phyloP scores from a whole-genome alignment of 2,113 vertebrate genomes.

The Gallinago paraguaiae region DNA sequence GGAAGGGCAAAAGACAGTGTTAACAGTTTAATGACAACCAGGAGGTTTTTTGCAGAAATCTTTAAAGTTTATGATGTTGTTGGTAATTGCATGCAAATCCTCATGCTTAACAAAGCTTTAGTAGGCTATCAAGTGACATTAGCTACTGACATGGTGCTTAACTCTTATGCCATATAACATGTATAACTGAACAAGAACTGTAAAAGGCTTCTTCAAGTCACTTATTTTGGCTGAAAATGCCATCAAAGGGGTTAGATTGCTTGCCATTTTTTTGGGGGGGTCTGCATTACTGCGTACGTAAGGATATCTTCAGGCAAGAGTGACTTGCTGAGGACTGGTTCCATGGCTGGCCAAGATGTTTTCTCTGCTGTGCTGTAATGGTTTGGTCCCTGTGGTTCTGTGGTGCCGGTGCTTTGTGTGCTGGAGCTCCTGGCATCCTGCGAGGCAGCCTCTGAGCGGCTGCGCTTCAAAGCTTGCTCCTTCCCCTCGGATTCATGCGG shows the following conservation, averaged over 20 bases:
- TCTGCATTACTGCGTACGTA: background rate
- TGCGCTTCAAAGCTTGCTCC: conserved; percentile 27
- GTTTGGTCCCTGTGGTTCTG: background rate
- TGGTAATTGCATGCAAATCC: conserved; percentile 44
- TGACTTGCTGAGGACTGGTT: background rate
- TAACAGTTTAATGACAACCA: background rate
- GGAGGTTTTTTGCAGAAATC: background rate
- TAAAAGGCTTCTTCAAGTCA: background rate
- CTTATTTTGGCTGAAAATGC: background rate
- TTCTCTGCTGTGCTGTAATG: background rate
- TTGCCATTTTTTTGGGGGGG: rapidly evolving
- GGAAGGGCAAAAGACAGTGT: background rate
- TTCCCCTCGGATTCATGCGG: conserved; percentile 39
- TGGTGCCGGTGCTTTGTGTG: background rate
- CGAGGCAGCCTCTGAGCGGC: background rate
- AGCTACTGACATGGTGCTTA: background rate
- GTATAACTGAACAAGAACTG: background rate
- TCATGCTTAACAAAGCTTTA: conserved; percentile 43
- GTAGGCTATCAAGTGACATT: conserved; percentile 11
- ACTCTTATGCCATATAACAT: background rate
- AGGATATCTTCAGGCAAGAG: background rate
- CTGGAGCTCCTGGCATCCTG: background rate
- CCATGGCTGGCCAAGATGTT: rapidly evolving
- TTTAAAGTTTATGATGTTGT: background rate
- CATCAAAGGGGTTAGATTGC: background rate